A percentile compares a stretch with the other conserved stretches of the same genome.
Conservation (phyloP, 2,888 invertebrate genomes). For the Amiota mariae region DNA sequence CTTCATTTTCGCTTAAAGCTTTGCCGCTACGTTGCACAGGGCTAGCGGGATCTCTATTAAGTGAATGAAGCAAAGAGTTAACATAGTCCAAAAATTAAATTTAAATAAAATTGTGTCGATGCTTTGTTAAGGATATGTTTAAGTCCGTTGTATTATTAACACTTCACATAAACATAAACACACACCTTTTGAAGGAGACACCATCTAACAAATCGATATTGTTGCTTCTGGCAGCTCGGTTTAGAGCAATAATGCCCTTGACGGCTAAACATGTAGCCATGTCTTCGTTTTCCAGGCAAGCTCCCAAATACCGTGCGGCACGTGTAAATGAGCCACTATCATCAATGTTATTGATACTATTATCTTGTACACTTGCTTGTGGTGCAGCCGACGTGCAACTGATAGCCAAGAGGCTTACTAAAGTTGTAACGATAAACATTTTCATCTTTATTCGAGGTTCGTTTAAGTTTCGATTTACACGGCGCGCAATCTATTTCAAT, state of each 20-base stretch:
- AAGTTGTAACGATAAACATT: slow-evolving; percentile 65
- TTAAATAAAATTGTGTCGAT: neutral
- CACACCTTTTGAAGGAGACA: slow-evolving; percentile 76
- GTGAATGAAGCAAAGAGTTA: neutral
- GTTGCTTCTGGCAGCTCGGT: slow-evolving; percentile 76
- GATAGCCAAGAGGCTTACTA: slow-evolving; percentile 62
- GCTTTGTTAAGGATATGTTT: neutral
- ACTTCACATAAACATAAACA: slow-evolving; percentile 43
- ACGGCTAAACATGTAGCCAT: slow-evolving; percentile 77
- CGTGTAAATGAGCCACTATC: slow-evolving; percentile 64
- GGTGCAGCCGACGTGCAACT: slow-evolving; percentile 68
- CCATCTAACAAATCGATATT: slow-evolving; percentile 77
- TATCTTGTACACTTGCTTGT: slow-evolving; percentile 66
- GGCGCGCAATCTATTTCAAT: neutral
- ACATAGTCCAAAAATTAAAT: slow-evolving; percentile 24
- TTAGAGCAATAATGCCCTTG: slow-evolving; percentile 76
- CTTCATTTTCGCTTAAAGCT: slow-evolving; percentile 74
- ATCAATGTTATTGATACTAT: slow-evolving; percentile 74
- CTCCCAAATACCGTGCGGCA: slow-evolving; percentile 71
- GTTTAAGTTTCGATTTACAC: slow-evolving; percentile 29
- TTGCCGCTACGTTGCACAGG: slow-evolving; percentile 70
- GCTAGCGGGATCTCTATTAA: slow-evolving; percentile 70
- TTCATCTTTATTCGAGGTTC: slow-evolving; percentile 67
- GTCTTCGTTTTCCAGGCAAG: slow-evolving; percentile 74
- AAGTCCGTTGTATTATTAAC: slow-evolving; percentile 3